Evolutionary conservation across 1,140 invertebrate genomes (phyloP), one percentile per base, ranked within the genome.

Genomic region (Formica selysi): DNA sequence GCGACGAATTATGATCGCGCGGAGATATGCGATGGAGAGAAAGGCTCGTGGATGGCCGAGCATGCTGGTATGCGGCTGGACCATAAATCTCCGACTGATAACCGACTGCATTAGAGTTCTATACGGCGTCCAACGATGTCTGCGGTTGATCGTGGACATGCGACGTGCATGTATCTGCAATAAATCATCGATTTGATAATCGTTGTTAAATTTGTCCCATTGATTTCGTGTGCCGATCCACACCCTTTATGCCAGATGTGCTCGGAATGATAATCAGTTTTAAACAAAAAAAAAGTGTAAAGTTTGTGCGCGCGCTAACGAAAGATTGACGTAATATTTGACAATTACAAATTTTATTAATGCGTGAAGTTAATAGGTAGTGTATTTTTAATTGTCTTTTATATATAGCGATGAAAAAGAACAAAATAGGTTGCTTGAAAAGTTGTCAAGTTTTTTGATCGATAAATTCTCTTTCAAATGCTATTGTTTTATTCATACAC

Each of bases 141-240:
- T 41, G 36, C n/a, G 59, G 32, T 26, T 74, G 54, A 74, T 74
- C 51, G 71, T n/a, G 32, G 68, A 71, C 70, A 48, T 73, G 26
- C n/a, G 29, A 59, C 51, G 29, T 41, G 16, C 29, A 36, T 61
- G 70, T 38, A 11, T 57, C 26, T 26, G 29, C 70, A 29, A 76
- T 84, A 76, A 76, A 74, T 84, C 38, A 76, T 41, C 70, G 54
- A 76, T 84, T 84, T 74, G 57, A 73, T 76, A 84, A 84, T 84
- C 70, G 62, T 65, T 64, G 29, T 76, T 84, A 74, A 84, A 74
- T 84, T 61, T 22, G 26, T 84, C 61, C 38, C 22, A 59, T 76
- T 84, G 57, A 76, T 74, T 84, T 76, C 13, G 26, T 19, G 38
- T 44, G n/a, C 26, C 80, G n/a, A 83, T 84, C 26, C 38, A 22